These are phyloP conservation scores for Euphonia xanthogaster DNA, from an alignment of 2,797 vertebrate species.

Conservation along the genomic window DNA sequence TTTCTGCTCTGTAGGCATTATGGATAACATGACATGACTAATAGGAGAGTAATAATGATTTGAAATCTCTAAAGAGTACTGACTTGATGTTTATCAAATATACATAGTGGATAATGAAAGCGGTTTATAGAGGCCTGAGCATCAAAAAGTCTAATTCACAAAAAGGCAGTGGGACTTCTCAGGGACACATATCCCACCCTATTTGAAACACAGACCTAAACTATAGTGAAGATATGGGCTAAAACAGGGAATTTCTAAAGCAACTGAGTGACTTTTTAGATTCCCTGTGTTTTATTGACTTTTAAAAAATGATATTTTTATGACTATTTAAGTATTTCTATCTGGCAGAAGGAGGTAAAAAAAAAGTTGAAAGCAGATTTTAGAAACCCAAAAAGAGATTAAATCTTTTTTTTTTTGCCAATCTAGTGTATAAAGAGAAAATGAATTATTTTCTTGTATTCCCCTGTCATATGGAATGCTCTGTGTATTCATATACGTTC, in stretches of 20 bases:
- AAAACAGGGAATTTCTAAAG: neutral
- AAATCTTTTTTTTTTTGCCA: neutral
- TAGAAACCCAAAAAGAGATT: neutral
- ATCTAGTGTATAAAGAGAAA: neutral
- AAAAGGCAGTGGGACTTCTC: neutral
- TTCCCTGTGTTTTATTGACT: neutral
- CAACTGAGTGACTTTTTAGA: neutral
- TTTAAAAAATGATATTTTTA: neutral
- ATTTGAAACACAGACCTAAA: neutral
- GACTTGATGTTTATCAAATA: conserved; percentile 11
- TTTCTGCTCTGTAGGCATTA: conserved; percentile 43
- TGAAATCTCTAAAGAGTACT: conserved; percentile 13
- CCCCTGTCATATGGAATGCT: neutral
- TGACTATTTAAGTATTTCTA: neutral
- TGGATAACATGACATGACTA: conserved; percentile 39
- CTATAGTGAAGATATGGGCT: neutral
- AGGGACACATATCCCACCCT: neutral
- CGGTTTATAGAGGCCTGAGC: neutral
- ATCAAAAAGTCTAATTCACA: neutral
- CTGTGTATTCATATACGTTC: neutral
- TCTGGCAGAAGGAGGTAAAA: neutral
- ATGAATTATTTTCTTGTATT: neutral
- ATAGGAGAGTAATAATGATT: conserved; percentile 40
- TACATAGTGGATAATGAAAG: conserved; percentile 11
- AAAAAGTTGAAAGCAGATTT: neutral